These are phyloP conservation scores for Aricia artaxerxes DNA, from an alignment of 2,888 invertebrate genomes.

Conservation along the genomic window DNA sequence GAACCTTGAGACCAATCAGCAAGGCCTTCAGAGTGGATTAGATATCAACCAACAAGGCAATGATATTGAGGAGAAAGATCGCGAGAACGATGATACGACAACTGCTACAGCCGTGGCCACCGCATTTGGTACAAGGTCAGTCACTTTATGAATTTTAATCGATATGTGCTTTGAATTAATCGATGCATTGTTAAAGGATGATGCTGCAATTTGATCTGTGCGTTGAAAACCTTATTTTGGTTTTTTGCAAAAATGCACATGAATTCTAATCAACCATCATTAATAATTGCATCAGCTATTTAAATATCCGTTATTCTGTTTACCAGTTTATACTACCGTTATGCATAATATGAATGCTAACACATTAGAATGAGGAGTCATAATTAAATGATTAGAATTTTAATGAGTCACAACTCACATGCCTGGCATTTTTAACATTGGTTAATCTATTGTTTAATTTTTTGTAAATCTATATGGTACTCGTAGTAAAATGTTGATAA, in stretches of 20 bases:
- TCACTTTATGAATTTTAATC: slow-evolving; percentile 49
- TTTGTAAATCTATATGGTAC: too few species aligned
- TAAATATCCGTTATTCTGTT: not conserved
- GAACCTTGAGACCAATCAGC: slow-evolving; percentile 41
- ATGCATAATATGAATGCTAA: not conserved
- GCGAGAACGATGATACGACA: slow-evolving; percentile 51
- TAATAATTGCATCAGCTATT: not conserved
- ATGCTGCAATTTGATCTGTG: not conserved
- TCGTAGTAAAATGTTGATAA: too few species aligned
- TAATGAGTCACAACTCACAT: not conserved
- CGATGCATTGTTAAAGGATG: slow-evolving; percentile 33
- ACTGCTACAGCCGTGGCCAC: slow-evolving; percentile 68
- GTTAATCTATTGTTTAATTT: too few species aligned
- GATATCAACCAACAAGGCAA: slow-evolving; percentile 67
- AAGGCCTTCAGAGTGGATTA: slow-evolving; percentile 61
- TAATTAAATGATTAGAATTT: not conserved
- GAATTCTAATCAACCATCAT: too few species aligned
- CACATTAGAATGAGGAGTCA: not conserved
- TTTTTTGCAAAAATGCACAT: not conserved
- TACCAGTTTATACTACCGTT: not conserved
- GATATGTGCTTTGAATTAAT: slow-evolving; percentile 43
- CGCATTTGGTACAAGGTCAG: slow-evolving; percentile 71
- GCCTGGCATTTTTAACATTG: not conserved
- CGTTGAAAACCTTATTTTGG: not conserved
- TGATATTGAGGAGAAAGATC: slow-evolving; percentile 53